A percentile compares a stretch with the other conserved stretches of the same genome.
Evolutionary conservation across 30 jellyfish, hydroid and myxozoan genomes (phyloP).

Genomic region (Calvadosia cruxmelitensis): DNA sequence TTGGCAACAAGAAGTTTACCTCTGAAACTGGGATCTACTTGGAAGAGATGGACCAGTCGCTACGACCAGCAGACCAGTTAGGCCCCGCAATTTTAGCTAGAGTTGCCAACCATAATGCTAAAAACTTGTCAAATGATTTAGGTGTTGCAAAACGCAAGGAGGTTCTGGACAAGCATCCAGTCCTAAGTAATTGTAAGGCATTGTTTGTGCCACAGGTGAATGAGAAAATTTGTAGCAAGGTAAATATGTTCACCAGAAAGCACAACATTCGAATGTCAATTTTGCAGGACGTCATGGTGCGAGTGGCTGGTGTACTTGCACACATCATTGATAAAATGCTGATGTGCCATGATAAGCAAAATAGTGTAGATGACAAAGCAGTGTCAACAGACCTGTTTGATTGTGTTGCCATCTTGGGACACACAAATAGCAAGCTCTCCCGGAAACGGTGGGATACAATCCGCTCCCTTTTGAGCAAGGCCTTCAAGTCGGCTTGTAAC

Average conservation of each 20-base stretch:
- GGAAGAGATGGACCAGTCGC: background rate
- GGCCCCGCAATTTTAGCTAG: constrained; percentile 1
- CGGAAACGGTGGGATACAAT: constrained; percentile 13
- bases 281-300: too few relatives aligned
- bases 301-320: too few relatives aligned
- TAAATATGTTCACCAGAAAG: too few relatives aligned
- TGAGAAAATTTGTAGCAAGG: background rate
- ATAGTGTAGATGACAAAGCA: constrained; percentile 1
- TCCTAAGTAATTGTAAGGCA: background rate
- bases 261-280: background rate
- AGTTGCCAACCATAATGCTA: constrained; percentile 17
- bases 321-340: background rate
- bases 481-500: constrained; percentile 12
- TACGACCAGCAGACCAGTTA: background rate
- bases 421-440: constrained; percentile 7
- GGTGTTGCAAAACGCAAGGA: background rate
- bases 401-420: constrained; percentile 13
- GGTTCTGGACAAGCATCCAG: background rate
- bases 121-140: background rate
- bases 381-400: constrained; percentile 11
- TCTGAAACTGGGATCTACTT: background rate
- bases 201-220: background rate
- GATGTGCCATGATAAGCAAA: background rate
- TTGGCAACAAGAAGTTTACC: background rate
- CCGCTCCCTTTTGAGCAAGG: constrained; percentile 14